phyloP scores from a whole-genome alignment of 2,113 vertebrate species.

The Panurus biarmicus region DNA sequence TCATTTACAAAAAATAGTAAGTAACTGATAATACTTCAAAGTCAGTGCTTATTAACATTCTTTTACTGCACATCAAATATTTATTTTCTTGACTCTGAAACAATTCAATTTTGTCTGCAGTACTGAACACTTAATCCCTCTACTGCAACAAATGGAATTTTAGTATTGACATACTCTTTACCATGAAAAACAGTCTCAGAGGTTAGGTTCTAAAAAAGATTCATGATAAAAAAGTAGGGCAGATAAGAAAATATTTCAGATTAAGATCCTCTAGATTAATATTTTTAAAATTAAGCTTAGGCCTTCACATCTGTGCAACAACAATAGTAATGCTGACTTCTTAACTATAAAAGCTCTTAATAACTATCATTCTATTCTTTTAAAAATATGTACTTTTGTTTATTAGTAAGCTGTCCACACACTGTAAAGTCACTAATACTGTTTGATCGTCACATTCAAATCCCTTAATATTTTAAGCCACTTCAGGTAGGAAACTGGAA shows the following conservation, averaged over 20 bases:
- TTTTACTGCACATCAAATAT: background rate
- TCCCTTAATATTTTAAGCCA: background rate
- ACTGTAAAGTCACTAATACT: background rate
- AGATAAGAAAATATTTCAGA: background rate
- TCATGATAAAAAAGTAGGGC: background rate
- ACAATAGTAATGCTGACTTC: background rate
- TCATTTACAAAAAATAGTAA: background rate
- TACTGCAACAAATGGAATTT: background rate
- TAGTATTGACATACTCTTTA: background rate
- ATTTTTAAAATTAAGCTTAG: background rate
- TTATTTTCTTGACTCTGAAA: background rate
- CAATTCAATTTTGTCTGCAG: background rate
- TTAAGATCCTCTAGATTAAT: background rate
- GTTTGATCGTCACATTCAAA: background rate
- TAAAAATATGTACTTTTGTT: background rate
- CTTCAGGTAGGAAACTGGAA: background rate
- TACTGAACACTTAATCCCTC: background rate
- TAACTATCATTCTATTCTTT: background rate
- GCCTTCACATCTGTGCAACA: background rate
- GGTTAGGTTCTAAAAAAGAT: background rate
- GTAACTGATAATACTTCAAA: background rate
- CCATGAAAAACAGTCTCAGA: background rate
- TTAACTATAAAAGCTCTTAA: background rate
- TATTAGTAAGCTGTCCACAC: background rate
- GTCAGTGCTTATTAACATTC: background rate